phyloP scores from a whole-genome alignment of 1,140 invertebrate genomes.

The Harlomillsia oculata region DNA sequence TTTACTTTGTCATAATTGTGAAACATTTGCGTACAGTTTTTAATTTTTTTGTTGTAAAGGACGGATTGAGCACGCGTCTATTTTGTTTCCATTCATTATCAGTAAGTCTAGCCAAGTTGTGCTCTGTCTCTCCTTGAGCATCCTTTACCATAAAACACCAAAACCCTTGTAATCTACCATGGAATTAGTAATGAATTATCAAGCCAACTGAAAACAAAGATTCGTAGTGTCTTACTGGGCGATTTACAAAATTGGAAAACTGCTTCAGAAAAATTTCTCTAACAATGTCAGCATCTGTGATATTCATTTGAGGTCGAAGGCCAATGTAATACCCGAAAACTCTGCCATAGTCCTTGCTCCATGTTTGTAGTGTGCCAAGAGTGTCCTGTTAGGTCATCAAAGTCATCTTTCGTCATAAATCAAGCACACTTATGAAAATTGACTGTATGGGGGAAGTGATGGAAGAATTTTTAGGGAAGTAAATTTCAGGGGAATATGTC shows the following conservation, averaged over 20 bases:
- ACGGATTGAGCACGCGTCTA: conserved; percentile 28
- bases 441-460: no score
- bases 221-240: conserved; percentile 32
- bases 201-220: not conserved
- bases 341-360: conserved; percentile 23
- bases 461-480: no score
- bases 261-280: conserved; percentile 39
- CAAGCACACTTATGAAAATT: no score
- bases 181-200: not conserved
- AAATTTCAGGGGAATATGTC: no score
- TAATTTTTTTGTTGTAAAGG: conserved; percentile 32
- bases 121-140: conserved; percentile 27
- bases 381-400: no score
- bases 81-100: conserved; percentile 34
- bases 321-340: conserved; percentile 38
- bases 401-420: no score
- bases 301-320: conserved; percentile 37
- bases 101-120: conserved; percentile 29
- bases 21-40: conserved; percentile 18
- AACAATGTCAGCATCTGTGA: conserved; percentile 38
- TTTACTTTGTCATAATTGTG: not conserved
- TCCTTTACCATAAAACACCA: conserved; percentile 5
- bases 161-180: not conserved
- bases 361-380: conserved; percentile 22
- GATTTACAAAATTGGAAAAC: conserved; percentile 39